These are phyloP conservation scores for Temnothorax curvispinosus DNA, from an alignment of 1,140 invertebrate genomes.

Conservation along the genomic window DNA sequence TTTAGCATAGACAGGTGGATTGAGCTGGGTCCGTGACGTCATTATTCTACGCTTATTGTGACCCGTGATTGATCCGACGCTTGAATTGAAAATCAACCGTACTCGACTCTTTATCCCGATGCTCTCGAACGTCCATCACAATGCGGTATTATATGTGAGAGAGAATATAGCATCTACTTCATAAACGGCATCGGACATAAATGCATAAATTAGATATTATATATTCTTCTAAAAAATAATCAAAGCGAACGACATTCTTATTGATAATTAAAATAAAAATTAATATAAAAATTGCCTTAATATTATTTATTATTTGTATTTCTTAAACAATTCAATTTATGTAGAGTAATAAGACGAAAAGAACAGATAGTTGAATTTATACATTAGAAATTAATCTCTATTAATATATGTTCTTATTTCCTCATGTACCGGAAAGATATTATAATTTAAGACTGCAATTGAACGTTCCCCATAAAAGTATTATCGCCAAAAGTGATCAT, in stretches of 20 bases:
- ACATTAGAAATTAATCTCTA: neutral
- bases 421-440: neutral
- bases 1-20: constrained; percentile 3
- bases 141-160: neutral
- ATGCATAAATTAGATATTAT: neutral
- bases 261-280: neutral
- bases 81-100: constrained; percentile 48
- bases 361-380: neutral
- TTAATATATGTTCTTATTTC: constrained; percentile 5
- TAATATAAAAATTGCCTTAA: neutral
- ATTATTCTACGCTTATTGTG: constrained; percentile 46
- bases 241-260: neutral
- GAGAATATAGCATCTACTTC: constrained; percentile 7
- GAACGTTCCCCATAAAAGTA: neutral
- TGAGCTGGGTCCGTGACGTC: neutral
- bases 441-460: constrained; percentile 1
- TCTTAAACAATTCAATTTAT: neutral
- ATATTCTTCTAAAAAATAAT: constrained; percentile 11
- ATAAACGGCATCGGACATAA: neutral
- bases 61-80: constrained; percentile 22
- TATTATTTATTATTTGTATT: neutral
- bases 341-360: neutral
- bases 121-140: constrained; percentile 3
- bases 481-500: neutral
- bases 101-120: constrained; percentile 25